These are phyloP conservation scores for Passerina amoena DNA, from an alignment of 2,113 vertebrate genomes.

Conservation along the genomic window DNA sequence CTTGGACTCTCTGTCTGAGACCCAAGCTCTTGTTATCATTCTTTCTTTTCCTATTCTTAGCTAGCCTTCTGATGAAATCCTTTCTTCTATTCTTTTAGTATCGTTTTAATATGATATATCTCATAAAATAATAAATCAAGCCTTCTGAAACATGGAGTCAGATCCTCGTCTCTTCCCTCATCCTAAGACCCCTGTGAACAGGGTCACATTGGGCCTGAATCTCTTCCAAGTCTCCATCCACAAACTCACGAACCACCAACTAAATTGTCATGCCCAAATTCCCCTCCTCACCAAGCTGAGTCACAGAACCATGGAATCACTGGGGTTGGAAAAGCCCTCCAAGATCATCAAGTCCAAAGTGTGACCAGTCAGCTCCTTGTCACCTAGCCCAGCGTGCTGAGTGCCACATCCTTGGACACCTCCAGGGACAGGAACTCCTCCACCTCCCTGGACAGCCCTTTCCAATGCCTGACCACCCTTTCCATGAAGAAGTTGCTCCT, in stretches of 20 bases:
- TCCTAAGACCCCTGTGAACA: no score
- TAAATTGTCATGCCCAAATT: not conserved
- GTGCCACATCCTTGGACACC: not conserved
- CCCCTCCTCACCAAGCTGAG: not conserved
- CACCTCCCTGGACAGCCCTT: not conserved
- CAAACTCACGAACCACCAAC: not conserved
- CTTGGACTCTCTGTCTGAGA: no score
- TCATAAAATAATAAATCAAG: no score
- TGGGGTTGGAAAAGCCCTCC: not conserved
- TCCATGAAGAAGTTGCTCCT: not conserved
- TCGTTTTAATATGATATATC: no score
- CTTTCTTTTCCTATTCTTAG: no score
- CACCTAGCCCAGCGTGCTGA: not conserved
- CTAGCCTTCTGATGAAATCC: no score
- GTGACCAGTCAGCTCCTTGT: not conserved
- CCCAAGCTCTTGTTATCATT: no score
- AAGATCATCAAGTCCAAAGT: not conserved
- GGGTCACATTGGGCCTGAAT: not conserved
- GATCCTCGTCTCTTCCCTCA: no score
- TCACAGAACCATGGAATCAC: not conserved
- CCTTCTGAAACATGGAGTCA: no score
- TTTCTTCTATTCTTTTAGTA: no score
- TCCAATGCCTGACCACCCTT: not conserved
- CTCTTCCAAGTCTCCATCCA: not conserved
- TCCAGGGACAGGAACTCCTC: not conserved